A percentile compares a stretch with the other conserved stretches of the same genome.
Evolutionary conservation across 2,888 invertebrate species (phyloP).

Genomic region (Erebia ligea): DNA sequence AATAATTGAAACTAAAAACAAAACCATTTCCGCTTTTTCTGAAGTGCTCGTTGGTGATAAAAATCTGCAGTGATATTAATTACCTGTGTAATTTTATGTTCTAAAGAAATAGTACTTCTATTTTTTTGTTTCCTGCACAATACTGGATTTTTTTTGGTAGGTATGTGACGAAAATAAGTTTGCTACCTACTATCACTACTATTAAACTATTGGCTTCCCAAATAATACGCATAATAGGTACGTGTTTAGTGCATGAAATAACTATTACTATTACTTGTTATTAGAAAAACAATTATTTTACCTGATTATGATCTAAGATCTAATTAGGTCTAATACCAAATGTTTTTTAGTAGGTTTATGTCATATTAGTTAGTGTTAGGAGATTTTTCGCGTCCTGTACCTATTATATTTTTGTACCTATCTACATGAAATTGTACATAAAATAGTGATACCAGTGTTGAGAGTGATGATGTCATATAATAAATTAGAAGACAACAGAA

Average conservation of each 20-base stretch:
- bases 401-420: no score
- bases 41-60: background rate
- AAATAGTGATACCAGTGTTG: constrained; percentile 12
- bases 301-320: no score
- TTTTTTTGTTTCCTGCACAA: background rate
- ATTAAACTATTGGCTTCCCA: background rate
- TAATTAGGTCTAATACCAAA: no score
- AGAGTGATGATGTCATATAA: constrained; percentile 42
- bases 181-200: no score
- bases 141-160: constrained; percentile 5
- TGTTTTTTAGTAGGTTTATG: no score
- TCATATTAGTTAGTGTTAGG: no score
- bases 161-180: background rate
- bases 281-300: no score
- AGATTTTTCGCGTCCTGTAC: no score
- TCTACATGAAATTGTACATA: no score
- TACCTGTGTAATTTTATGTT: background rate
- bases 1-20: background rate
- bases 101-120: background rate
- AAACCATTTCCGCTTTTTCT: background rate
- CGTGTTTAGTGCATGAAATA: background rate
- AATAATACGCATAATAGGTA: background rate
- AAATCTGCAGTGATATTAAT: background rate
- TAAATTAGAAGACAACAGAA: constrained; percentile 42
- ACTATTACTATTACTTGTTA: no score